These are phyloP conservation scores for Gadopsis bispinosus DNA, from an alignment of 2,797 vertebrate genomes.

Conservation along the genomic window DNA sequence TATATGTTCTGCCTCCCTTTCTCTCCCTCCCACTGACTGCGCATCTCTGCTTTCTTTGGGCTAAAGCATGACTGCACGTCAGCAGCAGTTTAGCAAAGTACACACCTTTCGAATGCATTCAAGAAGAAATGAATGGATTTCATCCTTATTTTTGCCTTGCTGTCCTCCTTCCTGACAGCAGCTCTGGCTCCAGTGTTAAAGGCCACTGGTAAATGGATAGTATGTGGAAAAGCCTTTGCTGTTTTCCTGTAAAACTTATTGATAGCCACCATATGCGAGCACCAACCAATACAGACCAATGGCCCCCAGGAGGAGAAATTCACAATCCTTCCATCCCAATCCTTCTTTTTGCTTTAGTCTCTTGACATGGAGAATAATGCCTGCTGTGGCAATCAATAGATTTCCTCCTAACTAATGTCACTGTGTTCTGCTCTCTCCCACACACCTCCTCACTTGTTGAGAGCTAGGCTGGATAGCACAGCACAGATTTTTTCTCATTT, in stretches of 20 bases:
- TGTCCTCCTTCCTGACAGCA: constrained; percentile 29
- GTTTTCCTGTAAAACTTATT: constrained; percentile 6
- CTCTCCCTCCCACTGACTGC: constrained; percentile 25
- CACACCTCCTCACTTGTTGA: constrained; percentile 73
- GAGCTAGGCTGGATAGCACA: constrained; percentile 40
- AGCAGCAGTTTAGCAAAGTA: constrained; percentile 58
- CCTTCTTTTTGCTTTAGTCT: constrained; percentile 34
- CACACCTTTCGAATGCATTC: constrained; percentile 45
- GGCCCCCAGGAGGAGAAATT: constrained; percentile 26
- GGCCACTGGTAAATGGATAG: constrained; percentile 30
- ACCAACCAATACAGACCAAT: constrained; percentile 40
- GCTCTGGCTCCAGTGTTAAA: constrained; percentile 20
- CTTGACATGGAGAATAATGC: constrained; percentile 71
- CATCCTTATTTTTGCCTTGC: constrained; percentile 19
- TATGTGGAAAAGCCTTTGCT: not conserved
- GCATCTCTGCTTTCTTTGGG: constrained; percentile 51
- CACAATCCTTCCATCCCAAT: constrained; percentile 7
- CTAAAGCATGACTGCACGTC: constrained; percentile 62
- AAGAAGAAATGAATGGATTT: constrained; percentile 57
- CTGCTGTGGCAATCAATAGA: constrained; percentile 74
- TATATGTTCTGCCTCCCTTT: constrained; percentile 60
- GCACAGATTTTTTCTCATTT: constrained; percentile 57
- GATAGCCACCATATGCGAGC: constrained; percentile 34
- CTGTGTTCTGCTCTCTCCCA: constrained; percentile 64
- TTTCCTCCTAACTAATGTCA: constrained; percentile 70